These are phyloP conservation scores for Oryzias celebensis DNA, from an alignment of 2,113 vertebrate genomes.

Conservation along the genomic window DNA sequence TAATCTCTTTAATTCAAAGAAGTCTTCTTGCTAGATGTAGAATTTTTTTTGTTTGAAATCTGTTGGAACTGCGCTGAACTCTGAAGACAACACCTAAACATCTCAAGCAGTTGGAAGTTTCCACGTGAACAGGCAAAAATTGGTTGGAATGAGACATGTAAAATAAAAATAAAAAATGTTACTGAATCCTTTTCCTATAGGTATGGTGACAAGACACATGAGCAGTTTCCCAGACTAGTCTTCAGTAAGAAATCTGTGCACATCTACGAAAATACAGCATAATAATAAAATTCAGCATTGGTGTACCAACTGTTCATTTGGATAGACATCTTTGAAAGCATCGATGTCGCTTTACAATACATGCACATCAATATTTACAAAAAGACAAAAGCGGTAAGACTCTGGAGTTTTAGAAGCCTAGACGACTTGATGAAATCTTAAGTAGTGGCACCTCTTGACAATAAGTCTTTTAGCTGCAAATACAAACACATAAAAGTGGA, in stretches of 20 bases:
- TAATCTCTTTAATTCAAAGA: constrained; percentile 11
- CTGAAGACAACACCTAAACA: constrained; percentile 5
- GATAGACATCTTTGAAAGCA: constrained; percentile 50
- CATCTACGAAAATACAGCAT: constrained; percentile 63
- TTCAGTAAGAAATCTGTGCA: constrained; percentile 40
- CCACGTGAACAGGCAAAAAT: constrained; percentile 13
- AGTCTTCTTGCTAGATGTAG: constrained; percentile 6
- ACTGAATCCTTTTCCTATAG: constrained; percentile 29
- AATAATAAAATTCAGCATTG: constrained; percentile 34
- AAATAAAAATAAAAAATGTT: constrained; percentile 14
- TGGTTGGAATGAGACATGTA: constrained; percentile 21
- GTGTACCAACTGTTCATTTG: constrained; percentile 71
- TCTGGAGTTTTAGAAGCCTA: constrained; percentile 42
- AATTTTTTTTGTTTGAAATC: background rate
- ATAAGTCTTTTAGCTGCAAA: constrained; percentile 33
- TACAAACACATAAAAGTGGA: constrained; percentile 17
- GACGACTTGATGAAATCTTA: constrained; percentile 42
- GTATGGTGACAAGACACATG: constrained; percentile 41
- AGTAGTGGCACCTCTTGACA: constrained; percentile 67
- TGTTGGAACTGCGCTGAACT: constrained; percentile 6
- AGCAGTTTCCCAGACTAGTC: constrained; percentile 32
- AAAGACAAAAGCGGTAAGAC: constrained; percentile 45
- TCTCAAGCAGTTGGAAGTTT: constrained; percentile 15
- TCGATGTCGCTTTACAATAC: constrained; percentile 52
- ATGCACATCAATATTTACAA: constrained; percentile 65